Base-by-base conservation (phyloP, 2,113 vertebrate genomes). In the Hiodon tergisus region DNA sequence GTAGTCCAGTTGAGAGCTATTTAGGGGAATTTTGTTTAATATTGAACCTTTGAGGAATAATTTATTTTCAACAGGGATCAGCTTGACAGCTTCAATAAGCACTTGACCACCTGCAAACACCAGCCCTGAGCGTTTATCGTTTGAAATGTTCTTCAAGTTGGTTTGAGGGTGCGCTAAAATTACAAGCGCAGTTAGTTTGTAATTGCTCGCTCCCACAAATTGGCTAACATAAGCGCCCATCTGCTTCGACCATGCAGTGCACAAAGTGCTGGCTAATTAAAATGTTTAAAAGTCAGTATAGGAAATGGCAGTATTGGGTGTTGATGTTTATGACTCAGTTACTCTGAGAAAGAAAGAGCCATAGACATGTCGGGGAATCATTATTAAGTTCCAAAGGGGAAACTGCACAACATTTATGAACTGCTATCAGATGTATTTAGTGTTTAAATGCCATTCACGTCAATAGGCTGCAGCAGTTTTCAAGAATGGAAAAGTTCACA, bases 201-300 rank as follows among this genome's bases (percentile, higher is more conserved):
- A 77, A 79, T 78, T 71, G 76, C 75, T 67, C 4, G 69, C 70
- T 79, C 72, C 31, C 58, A 57, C 74, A 77, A 79, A 69, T 67
- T 76, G 58, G 60, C 69, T 66, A 68, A 73, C 77, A 73, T 75
- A 69, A 68, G 67, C 72, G 50, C 76, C 72, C 76, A 74, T 73
- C 66, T 75, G 62, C 63, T 61, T 13, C n/a, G 57, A 73, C 65
- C 16, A 58, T 73, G 76, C 60, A 72, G 58, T 55, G 71, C 70
- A 17, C 3, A 55, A 81, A 71, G 66, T 9, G 9, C 48, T 77
- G 14, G 46, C 67, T 78, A 78, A 80, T 68, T 78, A 59, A 78
- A 77, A 69, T 70, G 70, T 67, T 57, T 51, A 74, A 80, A 78
- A 69, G 75, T 69, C 51, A 69, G 60, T 31, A 16, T 74, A 48